Base-by-base conservation (phyloP, 2,797 vertebrate genomes). In the Typhlichthys eigenmanni region DNA sequence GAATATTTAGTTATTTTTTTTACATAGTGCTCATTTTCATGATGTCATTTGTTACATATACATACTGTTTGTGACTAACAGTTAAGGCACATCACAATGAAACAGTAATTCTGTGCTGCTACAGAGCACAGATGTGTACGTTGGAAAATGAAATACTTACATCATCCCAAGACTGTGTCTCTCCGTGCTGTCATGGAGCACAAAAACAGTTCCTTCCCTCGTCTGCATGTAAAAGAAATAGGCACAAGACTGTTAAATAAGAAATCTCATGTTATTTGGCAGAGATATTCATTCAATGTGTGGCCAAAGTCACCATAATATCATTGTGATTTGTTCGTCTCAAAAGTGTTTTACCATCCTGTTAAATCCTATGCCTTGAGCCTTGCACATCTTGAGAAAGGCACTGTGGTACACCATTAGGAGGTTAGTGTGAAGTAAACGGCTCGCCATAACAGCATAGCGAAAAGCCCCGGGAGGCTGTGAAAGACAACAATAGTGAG, bases 91-190 rank as follows among this genome's bases (percentile, higher is more conserved):
- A 38, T 6, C 38, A 38, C 8, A 38, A 6, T 38, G 6, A 38
- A 38, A 38, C 6, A 38, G 38, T 6, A 2, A 7, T 9, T 38
- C 9, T 7, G 38, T 38, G 38, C 38, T 38, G 38, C 38, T 38
- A 38, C 38, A 38, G 38, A 38, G 38, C 1, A 1, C 2, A 38
- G 7, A 38, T 2, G 24, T 24, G 24, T 24, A 24, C 24, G 3
- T 24, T 24, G 24, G 24, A 24, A 24, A 38, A 9, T 38, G 3
- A 81, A 69, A 60, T 74, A 96, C 95, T 95, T 72, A 95, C 96
- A 96, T n/a, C 92, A 97, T 94, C 71, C 95, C 95, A 69, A 98
- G 46, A 4, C 73, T 90, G 76, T 89, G 62, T 72, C 91, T 89
- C 46, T 93, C 88, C 68, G 79, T 79, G 78, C 66, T 90, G 85